Percentiles rank a stretch among this genome's conserved stretches.
Conservation (phyloP, 2,113 vertebrate species). For the Patagioenas fasciata region DNA sequence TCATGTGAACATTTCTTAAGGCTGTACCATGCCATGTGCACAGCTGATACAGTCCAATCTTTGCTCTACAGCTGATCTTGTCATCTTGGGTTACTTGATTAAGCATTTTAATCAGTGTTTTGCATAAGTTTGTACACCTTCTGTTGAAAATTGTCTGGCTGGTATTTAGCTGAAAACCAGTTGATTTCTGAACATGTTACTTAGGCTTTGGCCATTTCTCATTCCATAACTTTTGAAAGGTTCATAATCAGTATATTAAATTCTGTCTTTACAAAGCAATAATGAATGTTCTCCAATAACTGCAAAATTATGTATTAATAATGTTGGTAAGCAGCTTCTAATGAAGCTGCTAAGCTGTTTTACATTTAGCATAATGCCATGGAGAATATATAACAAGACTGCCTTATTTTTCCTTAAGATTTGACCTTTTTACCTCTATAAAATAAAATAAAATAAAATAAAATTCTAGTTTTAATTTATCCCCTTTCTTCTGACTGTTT, state of each 20-base stretch:
- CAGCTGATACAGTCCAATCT: constrained; percentile 64
- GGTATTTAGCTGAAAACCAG: constrained; percentile 40
- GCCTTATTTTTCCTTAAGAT: neutral
- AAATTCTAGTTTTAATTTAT: neutral
- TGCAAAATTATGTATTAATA: neutral
- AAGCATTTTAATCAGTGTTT: constrained; percentile 60
- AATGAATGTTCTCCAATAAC: neutral
- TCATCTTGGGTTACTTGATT: constrained; percentile 42
- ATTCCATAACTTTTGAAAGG: neutral
- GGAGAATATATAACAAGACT: neutral
- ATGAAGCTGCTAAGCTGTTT: neutral
- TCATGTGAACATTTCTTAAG: constrained; percentile 28
- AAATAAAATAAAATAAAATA: neutral
- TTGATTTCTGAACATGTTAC: constrained; percentile 2
- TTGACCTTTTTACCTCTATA: neutral
- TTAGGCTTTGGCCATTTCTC: neutral
- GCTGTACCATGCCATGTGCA: constrained; percentile 22
- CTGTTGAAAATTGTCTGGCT: constrained; percentile 32
- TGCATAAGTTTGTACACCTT: constrained; percentile 32
- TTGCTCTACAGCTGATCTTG: constrained; percentile 63
- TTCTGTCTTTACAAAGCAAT: neutral
- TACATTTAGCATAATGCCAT: neutral
- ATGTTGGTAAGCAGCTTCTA: neutral
- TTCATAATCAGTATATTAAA: neutral
- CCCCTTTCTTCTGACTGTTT: neutral